Evolutionary conservation across 2,113 vertebrate genomes (phyloP), one percentile per base, ranked within the genome.

Genomic region (Puma concolor): DNA sequence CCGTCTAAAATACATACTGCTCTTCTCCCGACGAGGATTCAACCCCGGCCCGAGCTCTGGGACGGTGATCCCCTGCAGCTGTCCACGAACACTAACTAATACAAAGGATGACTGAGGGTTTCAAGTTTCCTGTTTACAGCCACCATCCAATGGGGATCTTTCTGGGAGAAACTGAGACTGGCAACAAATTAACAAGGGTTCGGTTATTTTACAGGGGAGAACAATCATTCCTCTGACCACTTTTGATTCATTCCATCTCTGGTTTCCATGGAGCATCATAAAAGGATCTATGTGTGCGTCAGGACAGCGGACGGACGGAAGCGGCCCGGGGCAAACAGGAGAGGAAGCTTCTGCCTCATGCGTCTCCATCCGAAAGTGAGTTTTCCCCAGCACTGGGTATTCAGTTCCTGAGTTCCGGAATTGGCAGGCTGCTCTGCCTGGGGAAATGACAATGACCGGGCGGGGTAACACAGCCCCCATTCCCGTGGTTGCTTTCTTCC

Each of bases 121-220:
- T 96, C 91, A 72, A 41, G 50, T 31, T 29, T 96, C 67, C 92
- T 95, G 76, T 97, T 98, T 97, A 92, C 69, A 95, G 89, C 48
- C 88, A 88, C 83, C 67, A 8, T 91, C 88, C 95, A 97, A 44
- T 57, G 94, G 92, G 80, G 72, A 80, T 41, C 1, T 17, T 93
- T 89, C 50, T 1, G 1, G 21, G 52, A 63, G 72, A 85, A 44
- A 93, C 54, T 11, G 86, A 93, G 94, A 97, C 87, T 82, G 85
- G 97, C 27, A 52, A 92, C 89, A 96, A 92, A 82, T 93, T 93
- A 94, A 88, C 81, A 64, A 84, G 63, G 81, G 66, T 79, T 79
- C 66, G 83, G 95, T 98, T 98, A 97, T 96, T 98, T 98, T 87
- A 97, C 94, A 41, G 79, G n/a, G 17, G 95, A 97, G 98, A 98